Evolutionary conservation across 2,113 vertebrate genomes (phyloP).

Genomic region (Canis aureus): DNA sequence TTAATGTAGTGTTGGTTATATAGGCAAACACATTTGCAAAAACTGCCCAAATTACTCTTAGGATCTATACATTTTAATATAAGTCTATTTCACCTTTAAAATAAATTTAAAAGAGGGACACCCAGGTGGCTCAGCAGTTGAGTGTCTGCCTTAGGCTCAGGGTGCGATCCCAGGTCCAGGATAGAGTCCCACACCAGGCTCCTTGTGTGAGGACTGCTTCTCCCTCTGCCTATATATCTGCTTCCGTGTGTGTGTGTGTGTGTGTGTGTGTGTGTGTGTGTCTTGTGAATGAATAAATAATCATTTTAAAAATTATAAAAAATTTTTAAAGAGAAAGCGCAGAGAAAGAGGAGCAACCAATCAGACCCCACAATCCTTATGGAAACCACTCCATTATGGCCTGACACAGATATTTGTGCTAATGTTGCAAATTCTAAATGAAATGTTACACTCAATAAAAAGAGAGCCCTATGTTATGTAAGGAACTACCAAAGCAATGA

Average conservation of each 20-base stretch:
- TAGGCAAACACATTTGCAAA: background rate
- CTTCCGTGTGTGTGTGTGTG: too few species aligned
- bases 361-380: background rate
- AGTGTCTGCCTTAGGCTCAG: too few species aligned
- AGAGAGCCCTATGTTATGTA: background rate
- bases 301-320: background rate
- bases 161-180: too few species aligned
- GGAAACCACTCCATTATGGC: background rate
- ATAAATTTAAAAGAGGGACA: too few species aligned
- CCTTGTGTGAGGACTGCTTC: too few species aligned
- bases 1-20: background rate
- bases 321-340: background rate
- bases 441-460: background rate
- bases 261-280: too few species aligned
- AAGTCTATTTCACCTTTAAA: background rate
- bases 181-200: too few species aligned
- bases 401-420: background rate
- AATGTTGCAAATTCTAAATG: background rate
- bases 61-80: background rate
- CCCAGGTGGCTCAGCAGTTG: too few species aligned
- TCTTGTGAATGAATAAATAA: too few species aligned
- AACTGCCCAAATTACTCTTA: background rate
- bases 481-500: background rate
- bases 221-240: too few species aligned
- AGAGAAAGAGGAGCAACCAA: background rate